Evolutionary conservation across 2,888 invertebrate genomes (phyloP), one percentile per base, ranked within the genome.

Genomic region (Andricus quercusramuli): DNA sequence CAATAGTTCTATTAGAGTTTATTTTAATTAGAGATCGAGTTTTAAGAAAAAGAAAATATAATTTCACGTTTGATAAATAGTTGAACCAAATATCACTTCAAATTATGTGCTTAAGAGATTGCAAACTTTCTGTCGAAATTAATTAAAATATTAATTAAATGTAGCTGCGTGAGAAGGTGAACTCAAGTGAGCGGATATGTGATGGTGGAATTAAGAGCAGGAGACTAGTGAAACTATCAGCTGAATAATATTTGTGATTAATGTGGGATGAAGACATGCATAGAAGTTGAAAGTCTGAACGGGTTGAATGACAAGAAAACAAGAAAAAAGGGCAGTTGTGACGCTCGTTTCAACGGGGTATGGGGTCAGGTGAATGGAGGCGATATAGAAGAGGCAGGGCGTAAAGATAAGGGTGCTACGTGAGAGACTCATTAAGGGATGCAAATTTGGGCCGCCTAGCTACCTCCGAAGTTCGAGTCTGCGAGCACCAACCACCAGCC

Each of bases 381-480:
- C 67, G 78, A 64, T 68, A 64, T 68, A 80, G 81, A 80, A 78
- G 79, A 82, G 83, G 78, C 84, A 86, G 84, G 82, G 86, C 85
- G 88, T 87, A 86, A 86, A 90, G 90, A 91, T 91, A 91, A 91
- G 90, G 87, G 87, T 86, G 89, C 88, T 88, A 89, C 90, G 90
- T 88, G 90, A 90, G 91, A 89, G 88, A 89, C 91, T 91, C 91
- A 90, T 91, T 91, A 91, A 91, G 90, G 90, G 90, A 91, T 91
- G 91, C 91, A 91, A 91, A 91, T 91, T 91, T 90, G 64, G 62
- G 22, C 82, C 77, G 80, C 80, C 84, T 85, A 83, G 83, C 84
- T 87, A 81, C 85, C 84, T 85, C 68, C 85, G 87, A 87, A 89
- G 82, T 89, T 89, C 82, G 85, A 79, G 78, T 79, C 86, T 77